Percentiles rank a stretch among this genome's conserved stretches.
phyloP scores from a whole-genome alignment of 2,113 vertebrate genomes.

The Hypanus sabinus region DNA sequence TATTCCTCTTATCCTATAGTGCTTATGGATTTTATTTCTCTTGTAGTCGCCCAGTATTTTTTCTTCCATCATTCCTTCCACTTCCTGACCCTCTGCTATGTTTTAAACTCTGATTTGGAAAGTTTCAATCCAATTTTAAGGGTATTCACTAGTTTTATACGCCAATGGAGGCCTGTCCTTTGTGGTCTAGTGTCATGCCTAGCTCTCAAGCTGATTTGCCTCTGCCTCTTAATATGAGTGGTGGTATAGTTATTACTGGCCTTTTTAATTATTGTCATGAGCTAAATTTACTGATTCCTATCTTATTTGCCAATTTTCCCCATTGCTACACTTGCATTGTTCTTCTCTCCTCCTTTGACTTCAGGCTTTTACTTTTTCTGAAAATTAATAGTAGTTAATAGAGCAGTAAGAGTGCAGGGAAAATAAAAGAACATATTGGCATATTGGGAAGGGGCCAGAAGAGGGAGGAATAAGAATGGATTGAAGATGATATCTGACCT shows the following conservation, averaged over 20 bases:
- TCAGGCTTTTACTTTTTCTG: neutral
- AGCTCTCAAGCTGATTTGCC: neutral
- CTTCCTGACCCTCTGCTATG: no score
- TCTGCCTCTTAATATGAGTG: neutral
- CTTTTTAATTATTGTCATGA: neutral
- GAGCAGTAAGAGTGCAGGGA: neutral
- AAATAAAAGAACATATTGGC: neutral
- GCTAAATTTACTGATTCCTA: neutral
- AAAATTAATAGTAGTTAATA: neutral
- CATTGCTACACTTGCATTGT: neutral
- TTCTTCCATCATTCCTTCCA: no score
- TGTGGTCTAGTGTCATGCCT: neutral
- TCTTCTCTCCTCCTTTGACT: neutral
- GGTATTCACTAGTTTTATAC: neutral
- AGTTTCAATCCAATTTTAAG: neutral
- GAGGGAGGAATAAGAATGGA: neutral
- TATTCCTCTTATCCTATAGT: neutral
- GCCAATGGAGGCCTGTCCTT: neutral
- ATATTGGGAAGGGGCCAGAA: neutral
- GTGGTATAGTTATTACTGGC: neutral
- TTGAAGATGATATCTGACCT: neutral
- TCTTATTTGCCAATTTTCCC: neutral
- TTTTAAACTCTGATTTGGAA: neutral
- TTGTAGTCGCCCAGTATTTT: neutral
- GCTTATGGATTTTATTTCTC: neutral